A percentile compares a stretch with the other conserved stretches of the same genome.
phyloP scores from a whole-genome alignment of 2,797 vertebrate species.

The Psittacula derbiana region DNA sequence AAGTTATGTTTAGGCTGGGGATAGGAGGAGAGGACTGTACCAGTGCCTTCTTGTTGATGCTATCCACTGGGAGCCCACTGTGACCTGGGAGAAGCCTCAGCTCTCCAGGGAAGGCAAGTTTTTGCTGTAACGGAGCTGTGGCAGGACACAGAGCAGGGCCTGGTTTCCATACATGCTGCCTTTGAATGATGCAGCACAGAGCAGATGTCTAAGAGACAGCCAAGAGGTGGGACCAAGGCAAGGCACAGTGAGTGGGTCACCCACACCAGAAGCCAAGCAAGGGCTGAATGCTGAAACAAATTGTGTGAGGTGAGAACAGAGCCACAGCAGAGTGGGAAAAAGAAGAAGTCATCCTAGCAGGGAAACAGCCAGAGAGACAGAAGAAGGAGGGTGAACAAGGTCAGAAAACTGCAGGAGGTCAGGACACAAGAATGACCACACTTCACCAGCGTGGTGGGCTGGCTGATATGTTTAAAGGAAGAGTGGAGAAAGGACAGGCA shows the following conservation, averaged over 20 bases:
- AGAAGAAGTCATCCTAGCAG: background rate
- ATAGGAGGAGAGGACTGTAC: background rate
- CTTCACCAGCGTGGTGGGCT: background rate
- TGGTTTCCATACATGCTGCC: background rate
- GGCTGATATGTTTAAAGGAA: background rate
- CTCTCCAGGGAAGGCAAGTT: background rate
- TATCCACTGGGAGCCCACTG: background rate
- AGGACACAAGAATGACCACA: background rate
- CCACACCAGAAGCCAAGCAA: conserved; percentile 4
- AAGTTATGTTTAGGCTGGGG: background rate
- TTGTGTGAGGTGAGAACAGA: background rate
- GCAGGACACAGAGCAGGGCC: background rate
- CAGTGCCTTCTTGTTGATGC: background rate
- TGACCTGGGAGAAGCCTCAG: background rate
- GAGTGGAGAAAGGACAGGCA: background rate
- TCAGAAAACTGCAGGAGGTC: background rate
- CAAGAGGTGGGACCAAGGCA: conserved; percentile 27
- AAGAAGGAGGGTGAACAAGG: background rate
- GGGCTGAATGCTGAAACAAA: background rate
- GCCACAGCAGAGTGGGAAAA: background rate
- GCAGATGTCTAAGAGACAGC: conserved; percentile 42
- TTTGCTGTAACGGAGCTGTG: background rate
- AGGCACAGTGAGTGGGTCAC: conserved; percentile 37
- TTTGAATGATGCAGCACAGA: background rate
- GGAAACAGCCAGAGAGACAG: background rate